These are phyloP conservation scores for Periophthalmus magnuspinnatus DNA, from an alignment of 2,797 vertebrate genomes.

Conservation along the genomic window DNA sequence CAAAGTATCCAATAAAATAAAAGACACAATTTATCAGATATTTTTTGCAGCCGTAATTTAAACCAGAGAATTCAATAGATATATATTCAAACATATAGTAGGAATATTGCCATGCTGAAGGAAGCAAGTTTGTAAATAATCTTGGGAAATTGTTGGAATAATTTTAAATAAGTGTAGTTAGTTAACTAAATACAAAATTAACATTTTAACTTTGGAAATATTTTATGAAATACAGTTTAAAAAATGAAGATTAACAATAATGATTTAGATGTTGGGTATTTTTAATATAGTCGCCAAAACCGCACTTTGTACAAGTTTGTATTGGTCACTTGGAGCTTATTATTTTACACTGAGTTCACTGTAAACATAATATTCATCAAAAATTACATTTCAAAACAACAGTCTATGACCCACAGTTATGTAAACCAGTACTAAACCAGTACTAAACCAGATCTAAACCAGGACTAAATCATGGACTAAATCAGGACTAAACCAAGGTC, in stretches of 20 bases:
- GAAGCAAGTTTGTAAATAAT: not conserved
- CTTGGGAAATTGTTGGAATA: not conserved
- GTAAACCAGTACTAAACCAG: too few relatives aligned
- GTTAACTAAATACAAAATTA: not conserved
- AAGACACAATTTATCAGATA: not conserved
- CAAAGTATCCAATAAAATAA: too few relatives aligned
- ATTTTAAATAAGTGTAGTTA: not conserved
- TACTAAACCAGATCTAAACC: too few relatives aligned
- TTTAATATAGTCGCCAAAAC: not conserved
- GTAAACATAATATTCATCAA: not conserved
- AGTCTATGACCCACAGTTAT: too few relatives aligned
- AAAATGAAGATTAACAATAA: not conserved
- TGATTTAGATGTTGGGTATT: too few relatives aligned
- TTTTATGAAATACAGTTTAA: not conserved
- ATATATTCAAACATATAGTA: not conserved
- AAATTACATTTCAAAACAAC: not conserved
- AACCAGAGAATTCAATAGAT: not conserved
- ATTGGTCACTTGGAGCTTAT: too few relatives aligned
- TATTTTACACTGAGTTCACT: not conserved
- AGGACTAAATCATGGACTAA: too few relatives aligned
- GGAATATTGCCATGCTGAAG: not conserved
- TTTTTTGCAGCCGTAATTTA: not conserved
- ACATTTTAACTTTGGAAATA: too few relatives aligned
- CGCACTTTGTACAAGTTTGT: not conserved
- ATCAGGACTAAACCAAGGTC: too few relatives aligned